Percentiles rank a stretch among this genome's conserved stretches.
Evolutionary conservation across 2,797 vertebrate species (phyloP).

Genomic region (Channallabes apus): DNA sequence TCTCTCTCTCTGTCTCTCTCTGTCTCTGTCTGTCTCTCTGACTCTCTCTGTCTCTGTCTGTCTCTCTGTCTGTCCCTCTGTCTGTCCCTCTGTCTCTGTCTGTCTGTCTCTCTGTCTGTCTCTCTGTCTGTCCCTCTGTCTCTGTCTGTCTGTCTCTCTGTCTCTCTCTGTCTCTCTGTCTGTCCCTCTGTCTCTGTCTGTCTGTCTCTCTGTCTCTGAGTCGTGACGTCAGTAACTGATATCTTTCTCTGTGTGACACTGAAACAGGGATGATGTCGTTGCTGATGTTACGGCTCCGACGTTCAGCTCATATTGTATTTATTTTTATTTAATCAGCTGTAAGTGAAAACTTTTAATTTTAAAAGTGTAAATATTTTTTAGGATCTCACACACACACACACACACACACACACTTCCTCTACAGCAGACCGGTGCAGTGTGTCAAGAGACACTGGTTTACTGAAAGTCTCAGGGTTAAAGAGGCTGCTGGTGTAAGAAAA

Average conservation of each 20-base stretch:
- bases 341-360: background rate
- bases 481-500: background rate
- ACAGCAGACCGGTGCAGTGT: background rate
- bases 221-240: constrained; percentile 19
- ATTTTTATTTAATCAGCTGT: background rate
- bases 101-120: too few relatives aligned
- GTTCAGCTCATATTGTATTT: background rate
- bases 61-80: too few relatives aligned
- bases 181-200: too few relatives aligned
- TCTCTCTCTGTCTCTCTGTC: too few relatives aligned
- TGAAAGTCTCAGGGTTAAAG: too few relatives aligned
- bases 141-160: too few relatives aligned
- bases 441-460: background rate
- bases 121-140: too few relatives aligned
- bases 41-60: too few relatives aligned
- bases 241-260: constrained; percentile 4
- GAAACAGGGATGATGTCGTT: constrained; percentile 20
- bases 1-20: too few relatives aligned
- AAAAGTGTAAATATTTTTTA: background rate
- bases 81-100: too few relatives aligned
- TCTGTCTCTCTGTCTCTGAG: background rate
- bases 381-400: too few relatives aligned
- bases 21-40: too few relatives aligned
- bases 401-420: background rate
- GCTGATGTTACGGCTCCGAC: background rate